Conservation (phyloP, 2,113 vertebrate genomes). For the Hylia prasina region DNA sequence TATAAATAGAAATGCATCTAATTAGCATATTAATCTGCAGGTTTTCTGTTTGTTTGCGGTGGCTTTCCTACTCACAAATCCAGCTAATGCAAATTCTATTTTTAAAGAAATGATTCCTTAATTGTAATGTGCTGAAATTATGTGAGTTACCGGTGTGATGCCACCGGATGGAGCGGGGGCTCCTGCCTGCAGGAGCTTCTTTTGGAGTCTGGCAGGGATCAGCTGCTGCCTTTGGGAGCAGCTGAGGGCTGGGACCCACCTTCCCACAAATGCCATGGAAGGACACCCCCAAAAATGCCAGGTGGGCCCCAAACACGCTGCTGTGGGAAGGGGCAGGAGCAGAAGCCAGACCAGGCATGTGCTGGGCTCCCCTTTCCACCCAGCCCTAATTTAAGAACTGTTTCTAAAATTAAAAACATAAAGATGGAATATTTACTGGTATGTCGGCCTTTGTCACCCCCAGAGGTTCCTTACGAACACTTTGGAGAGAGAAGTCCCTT, state of each 20-base stretch:
- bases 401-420: neutral
- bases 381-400: neutral
- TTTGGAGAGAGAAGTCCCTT: neutral
- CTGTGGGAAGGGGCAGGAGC: neutral
- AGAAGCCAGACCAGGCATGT: neutral
- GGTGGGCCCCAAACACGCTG: neutral
- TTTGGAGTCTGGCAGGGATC: neutral
- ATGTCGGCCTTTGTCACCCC: neutral
- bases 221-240: neutral
- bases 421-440: neutral
- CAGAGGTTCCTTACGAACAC: neutral
- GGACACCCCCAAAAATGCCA: neutral
- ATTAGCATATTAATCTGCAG: slow-evolving; percentile 59
- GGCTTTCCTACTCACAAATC: slow-evolving; percentile 46
- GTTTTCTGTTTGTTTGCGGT: slow-evolving; percentile 53
- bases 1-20: slow-evolving; percentile 60
- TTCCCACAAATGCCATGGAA: neutral
- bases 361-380: neutral
- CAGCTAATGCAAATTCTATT: slow-evolving; percentile 50
- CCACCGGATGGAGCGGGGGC: neutral
- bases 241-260: neutral
- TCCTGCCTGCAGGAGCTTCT: neutral
- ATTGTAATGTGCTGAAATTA: neutral
- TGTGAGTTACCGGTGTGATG: neutral
- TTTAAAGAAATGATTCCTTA: slow-evolving; percentile 6